These are phyloP conservation scores for Carassius carassius DNA, from an alignment of 2,113 vertebrate species.

Conservation along the genomic window DNA sequence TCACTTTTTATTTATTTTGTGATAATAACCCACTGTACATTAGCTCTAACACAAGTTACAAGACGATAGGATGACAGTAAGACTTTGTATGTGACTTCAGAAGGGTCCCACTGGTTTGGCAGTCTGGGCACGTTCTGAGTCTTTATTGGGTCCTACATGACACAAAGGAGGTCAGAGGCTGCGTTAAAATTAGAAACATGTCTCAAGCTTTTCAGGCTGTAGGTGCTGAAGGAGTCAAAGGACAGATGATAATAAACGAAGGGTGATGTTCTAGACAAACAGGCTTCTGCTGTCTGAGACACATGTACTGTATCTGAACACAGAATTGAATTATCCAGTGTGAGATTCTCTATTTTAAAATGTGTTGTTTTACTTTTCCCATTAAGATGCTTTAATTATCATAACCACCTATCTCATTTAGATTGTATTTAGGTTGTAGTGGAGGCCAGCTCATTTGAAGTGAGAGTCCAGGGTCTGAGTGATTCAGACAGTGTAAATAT, in stretches of 20 bases:
- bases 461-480: not conserved
- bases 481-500: not conserved
- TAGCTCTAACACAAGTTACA: not conserved
- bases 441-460: not conserved
- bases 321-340: not conserved
- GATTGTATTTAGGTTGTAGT: not conserved
- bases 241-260: not conserved
- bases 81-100: not conserved
- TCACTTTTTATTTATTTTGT: not conserved
- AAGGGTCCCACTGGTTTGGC: conserved; percentile 3
- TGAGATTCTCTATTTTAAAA: not conserved
- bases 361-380: not conserved
- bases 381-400: not conserved
- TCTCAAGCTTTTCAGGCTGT: conserved; percentile 21
- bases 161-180: conserved; percentile 33
- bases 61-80: not conserved
- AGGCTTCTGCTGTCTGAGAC: not conserved
- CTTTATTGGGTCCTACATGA: conserved; percentile 16
- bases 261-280: not conserved
- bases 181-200: conserved; percentile 40
- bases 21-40: not conserved
- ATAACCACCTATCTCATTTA: not conserved
- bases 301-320: not conserved
- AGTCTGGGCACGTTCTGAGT: conserved; percentile 1
- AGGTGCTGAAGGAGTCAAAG: conserved; percentile 20